Evolutionary conservation across 2,888 invertebrate species (phyloP).

Genomic region (Lamellibrachia columna): DNA sequence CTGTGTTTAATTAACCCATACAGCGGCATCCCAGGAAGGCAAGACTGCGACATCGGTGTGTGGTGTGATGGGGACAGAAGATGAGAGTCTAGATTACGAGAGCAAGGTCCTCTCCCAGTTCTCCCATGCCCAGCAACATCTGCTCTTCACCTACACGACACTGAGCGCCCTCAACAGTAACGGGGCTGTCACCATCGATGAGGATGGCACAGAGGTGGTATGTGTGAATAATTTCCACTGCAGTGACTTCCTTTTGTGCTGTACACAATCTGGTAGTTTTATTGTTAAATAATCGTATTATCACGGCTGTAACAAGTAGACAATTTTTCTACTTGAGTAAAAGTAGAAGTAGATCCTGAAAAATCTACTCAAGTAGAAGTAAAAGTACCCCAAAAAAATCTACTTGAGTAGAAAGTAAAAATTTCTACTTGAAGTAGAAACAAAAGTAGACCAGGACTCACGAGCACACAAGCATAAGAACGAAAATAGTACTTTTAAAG

Average conservation of each 20-base stretch:
- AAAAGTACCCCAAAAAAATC: too few species aligned
- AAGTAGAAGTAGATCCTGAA: too few species aligned
- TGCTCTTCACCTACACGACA: conserved; percentile 58
- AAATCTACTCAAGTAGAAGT: too few species aligned
- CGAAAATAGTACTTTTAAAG: too few species aligned
- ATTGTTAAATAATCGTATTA: too few species aligned
- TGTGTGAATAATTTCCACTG: background rate
- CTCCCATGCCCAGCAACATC: conserved; percentile 58
- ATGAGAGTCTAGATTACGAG: conserved; percentile 63
- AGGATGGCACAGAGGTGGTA: conserved; percentile 17
- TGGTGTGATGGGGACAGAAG: conserved; percentile 35
- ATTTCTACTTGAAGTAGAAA: too few species aligned
- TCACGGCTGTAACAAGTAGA: too few species aligned
- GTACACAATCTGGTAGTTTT: too few species aligned
- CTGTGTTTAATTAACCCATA: background rate
- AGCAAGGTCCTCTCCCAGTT: conserved; percentile 60
- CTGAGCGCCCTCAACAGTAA: conserved; percentile 44
- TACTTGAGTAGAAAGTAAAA: too few species aligned
- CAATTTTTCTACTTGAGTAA: too few species aligned
- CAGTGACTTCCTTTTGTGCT: background rate
- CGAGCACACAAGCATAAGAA: too few species aligned
- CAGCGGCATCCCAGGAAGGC: background rate
- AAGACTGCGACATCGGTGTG: background rate
- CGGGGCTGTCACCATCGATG: background rate
- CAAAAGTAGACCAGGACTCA: too few species aligned